Conservation (phyloP, 2,797 vertebrate genomes). For the Micropoecilia bifurca region DNA sequence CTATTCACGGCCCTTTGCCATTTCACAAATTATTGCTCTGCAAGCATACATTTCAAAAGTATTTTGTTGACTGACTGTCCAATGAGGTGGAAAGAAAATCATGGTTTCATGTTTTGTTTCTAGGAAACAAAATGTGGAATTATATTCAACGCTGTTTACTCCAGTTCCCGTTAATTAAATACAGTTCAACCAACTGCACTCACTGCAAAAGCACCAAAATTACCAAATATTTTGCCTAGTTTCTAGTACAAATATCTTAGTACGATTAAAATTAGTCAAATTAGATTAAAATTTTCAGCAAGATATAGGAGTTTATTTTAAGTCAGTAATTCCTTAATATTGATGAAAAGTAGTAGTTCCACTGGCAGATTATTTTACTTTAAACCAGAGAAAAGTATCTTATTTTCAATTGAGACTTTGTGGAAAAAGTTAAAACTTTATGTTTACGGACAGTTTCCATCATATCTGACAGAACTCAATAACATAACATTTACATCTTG, state of each 20-base stretch:
- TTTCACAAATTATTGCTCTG: background rate
- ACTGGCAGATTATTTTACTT: no score
- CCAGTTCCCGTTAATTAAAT: background rate
- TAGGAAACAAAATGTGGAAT: background rate
- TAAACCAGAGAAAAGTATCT: no score
- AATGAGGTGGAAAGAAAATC: background rate
- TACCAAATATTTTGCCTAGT: no score
- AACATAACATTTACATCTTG: background rate
- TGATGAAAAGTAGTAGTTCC: no score
- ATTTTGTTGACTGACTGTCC: background rate
- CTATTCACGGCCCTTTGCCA: background rate
- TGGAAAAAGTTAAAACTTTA: background rate
- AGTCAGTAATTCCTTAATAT: no score
- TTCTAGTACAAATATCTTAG: no score
- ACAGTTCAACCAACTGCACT: background rate
- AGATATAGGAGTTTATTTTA: no score
- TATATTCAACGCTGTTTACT: background rate
- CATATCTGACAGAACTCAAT: background rate
- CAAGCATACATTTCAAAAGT: background rate
- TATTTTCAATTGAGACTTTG: background rate
- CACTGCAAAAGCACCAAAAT: background rate
- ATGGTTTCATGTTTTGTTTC: background rate
- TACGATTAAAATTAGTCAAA: no score
- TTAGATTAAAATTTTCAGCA: no score
- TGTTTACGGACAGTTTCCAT: background rate